Evolutionary conservation across 2,797 vertebrate species (phyloP).

Genomic region (Sebastolobus altivelis): DNA sequence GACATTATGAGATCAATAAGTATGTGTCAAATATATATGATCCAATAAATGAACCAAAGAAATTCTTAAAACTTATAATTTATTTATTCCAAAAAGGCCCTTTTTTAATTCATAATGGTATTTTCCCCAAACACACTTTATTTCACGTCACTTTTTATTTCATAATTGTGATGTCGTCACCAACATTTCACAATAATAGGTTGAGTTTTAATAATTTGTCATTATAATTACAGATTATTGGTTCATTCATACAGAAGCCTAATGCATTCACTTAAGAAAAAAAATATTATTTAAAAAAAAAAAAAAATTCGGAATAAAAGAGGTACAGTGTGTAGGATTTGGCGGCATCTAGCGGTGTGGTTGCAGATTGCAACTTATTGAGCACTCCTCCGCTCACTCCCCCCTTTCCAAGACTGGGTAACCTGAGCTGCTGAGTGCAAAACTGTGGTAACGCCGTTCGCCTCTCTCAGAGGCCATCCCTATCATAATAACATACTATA

Average conservation of each 20-base stretch:
- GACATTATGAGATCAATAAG: neutral
- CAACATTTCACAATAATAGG: neutral
- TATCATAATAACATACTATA: too few relatives aligned
- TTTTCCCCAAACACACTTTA: neutral
- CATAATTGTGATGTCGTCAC: neutral
- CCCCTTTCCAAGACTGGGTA: too few relatives aligned
- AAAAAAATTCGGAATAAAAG: neutral
- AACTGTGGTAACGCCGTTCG: too few relatives aligned
- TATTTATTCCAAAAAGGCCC: accelerated
- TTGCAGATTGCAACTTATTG: too few relatives aligned
- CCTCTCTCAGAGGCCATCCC: too few relatives aligned
- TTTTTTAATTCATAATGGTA: neutral
- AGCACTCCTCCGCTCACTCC: too few relatives aligned
- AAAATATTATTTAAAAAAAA: too few relatives aligned
- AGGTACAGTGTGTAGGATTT: accelerated
- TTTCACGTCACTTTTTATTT: neutral
- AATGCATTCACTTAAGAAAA: neutral
- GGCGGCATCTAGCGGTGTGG: too few relatives aligned
- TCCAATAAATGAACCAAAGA: neutral
- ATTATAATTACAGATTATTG: neutral
- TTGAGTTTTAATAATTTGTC: neutral
- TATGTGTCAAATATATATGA: neutral
- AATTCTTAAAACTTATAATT: neutral
- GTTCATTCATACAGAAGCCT: neutral
- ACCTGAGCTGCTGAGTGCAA: too few relatives aligned